phyloP scores from a whole-genome alignment of 2,888 invertebrate genomes.

The Eumerus sabulonum region DNA sequence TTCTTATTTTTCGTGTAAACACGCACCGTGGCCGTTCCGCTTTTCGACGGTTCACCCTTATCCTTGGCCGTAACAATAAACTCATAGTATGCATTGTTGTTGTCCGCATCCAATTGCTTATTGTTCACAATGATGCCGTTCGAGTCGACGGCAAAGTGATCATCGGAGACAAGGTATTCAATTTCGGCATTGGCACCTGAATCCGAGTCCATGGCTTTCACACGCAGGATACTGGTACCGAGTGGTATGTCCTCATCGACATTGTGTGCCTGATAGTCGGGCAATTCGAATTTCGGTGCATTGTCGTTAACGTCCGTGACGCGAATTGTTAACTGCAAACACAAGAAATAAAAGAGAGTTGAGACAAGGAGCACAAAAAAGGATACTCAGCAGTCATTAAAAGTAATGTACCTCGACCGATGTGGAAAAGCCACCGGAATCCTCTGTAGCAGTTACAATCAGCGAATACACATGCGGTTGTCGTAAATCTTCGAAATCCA shows the following conservation, averaged over 20 bases:
- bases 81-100: slow-evolving; percentile 97
- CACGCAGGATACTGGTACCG: slow-evolving; percentile 95
- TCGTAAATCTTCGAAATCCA: slow-evolving; percentile 97
- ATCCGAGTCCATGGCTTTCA: slow-evolving; percentile 97
- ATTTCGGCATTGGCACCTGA: slow-evolving; percentile 97
- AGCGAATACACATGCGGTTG: slow-evolving; percentile 96
- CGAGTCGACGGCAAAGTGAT: slow-evolving; percentile 96
- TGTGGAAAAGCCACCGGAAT: slow-evolving; percentile 97
- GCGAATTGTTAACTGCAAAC: slow-evolving; percentile 90
- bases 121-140: slow-evolving; percentile 96
- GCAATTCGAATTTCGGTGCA: slow-evolving; percentile 96
- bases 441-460: slow-evolving; percentile 96
- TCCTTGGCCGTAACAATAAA: slow-evolving; percentile 96
- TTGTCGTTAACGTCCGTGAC: slow-evolving; percentile 99
- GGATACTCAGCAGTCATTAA: too few species aligned
- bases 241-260: slow-evolving; percentile 96
- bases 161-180: slow-evolving; percentile 93
- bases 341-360: slow-evolving; percentile 18
- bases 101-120: slow-evolving; percentile 96
- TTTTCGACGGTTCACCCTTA: slow-evolving; percentile 95
- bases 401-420: slow-evolving; percentile 88
- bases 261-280: slow-evolving; percentile 97
- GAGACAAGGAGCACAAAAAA: too few species aligned
- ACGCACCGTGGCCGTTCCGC: slow-evolving; percentile 95
- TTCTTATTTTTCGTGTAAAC: slow-evolving; percentile 99